A percentile compares a stretch with the other conserved stretches of the same genome.
These are phyloP conservation scores for Panorpa germanica DNA, from an alignment of 2,888 invertebrate species.

Conservation along the genomic window DNA sequence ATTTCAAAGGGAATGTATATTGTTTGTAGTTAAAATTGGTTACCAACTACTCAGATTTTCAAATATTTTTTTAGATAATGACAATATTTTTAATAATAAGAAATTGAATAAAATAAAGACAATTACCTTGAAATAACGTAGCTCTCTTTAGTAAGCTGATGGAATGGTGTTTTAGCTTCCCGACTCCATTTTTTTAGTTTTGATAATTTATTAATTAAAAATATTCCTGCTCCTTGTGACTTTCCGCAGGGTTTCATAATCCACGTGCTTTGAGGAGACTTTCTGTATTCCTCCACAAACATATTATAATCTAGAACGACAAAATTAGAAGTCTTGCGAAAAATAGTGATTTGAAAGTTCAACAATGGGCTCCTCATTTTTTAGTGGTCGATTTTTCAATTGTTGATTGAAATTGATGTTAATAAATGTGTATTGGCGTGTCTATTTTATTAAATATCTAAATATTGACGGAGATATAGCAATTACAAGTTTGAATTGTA, in stretches of 20 bases:
- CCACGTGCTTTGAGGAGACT: conserved; percentile 89
- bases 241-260: conserved; percentile 96
- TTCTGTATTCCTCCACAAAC: conserved; percentile 91
- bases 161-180: conserved; percentile 69
- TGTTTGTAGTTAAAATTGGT: too few species aligned
- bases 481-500: too few species aligned
- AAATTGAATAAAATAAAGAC: too few species aligned
- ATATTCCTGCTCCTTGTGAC: conserved; percentile 88
- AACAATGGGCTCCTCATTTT: not conserved
- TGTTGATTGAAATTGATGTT: not conserved
- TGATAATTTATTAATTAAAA: conserved; percentile 85
- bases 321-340: conserved; percentile 4
- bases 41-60: too few species aligned
- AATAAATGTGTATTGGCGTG: not conserved
- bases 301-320: conserved; percentile 63
- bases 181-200: conserved; percentile 83
- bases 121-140: conserved; percentile 81
- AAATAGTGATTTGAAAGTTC: conserved; percentile 4
- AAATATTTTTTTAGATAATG: too few species aligned
- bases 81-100: too few species aligned
- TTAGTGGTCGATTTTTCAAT: not conserved
- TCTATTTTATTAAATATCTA: conserved; percentile 1
- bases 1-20: too few species aligned
- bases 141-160: conserved; percentile 70
- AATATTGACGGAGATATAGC: not conserved